A percentile compares a stretch with the other conserved stretches of the same genome.
Conservation (phyloP, 1,140 invertebrate genomes). For the Heliconius himera region DNA sequence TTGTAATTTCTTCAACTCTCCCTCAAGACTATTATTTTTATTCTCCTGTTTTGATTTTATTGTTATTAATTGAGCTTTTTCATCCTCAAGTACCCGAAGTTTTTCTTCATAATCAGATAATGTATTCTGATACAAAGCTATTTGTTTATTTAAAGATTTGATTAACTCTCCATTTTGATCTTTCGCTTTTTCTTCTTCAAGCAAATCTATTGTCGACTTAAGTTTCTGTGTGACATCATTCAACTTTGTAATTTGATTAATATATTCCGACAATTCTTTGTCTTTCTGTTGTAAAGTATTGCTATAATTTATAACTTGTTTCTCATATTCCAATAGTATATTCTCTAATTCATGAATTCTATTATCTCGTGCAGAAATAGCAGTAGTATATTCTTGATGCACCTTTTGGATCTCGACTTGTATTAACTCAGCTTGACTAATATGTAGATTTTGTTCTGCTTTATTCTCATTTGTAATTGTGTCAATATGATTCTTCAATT, state of each 20-base stretch:
- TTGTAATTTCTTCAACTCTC: slow-evolving; percentile 64
- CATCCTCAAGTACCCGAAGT: slow-evolving; percentile 67
- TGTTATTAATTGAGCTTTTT: slow-evolving; percentile 62
- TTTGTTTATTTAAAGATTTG: slow-evolving; percentile 76
- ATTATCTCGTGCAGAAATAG: slow-evolving; percentile 56
- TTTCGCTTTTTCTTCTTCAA: slow-evolving; percentile 77
- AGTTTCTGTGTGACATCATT: slow-evolving; percentile 77
- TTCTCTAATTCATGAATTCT: slow-evolving; percentile 71
- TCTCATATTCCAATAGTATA: slow-evolving; percentile 69
- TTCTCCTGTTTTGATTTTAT: slow-evolving; percentile 62
- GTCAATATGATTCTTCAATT: slow-evolving; percentile 69
- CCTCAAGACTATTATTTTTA: slow-evolving; percentile 55
- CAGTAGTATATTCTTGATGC: slow-evolving; percentile 62
- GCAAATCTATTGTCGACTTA: slow-evolving; percentile 74
- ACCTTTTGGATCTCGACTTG: slow-evolving; percentile 69
- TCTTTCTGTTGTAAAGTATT: slow-evolving; percentile 75
- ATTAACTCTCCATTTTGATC: slow-evolving; percentile 71
- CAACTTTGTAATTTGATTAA: slow-evolving; percentile 80
- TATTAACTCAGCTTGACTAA: slow-evolving; percentile 48
- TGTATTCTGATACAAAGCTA: slow-evolving; percentile 74
- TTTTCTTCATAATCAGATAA: slow-evolving; percentile 73
- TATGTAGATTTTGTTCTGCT: slow-evolving; percentile 55
- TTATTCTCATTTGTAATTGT: slow-evolving; percentile 57
- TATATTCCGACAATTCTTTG: slow-evolving; percentile 75
- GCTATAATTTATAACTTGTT: slow-evolving; percentile 66